Evolutionary conservation across 2,797 vertebrate species (phyloP), one percentile per base, ranked within the genome.

Genomic region (Leuciscus waleckii): DNA sequence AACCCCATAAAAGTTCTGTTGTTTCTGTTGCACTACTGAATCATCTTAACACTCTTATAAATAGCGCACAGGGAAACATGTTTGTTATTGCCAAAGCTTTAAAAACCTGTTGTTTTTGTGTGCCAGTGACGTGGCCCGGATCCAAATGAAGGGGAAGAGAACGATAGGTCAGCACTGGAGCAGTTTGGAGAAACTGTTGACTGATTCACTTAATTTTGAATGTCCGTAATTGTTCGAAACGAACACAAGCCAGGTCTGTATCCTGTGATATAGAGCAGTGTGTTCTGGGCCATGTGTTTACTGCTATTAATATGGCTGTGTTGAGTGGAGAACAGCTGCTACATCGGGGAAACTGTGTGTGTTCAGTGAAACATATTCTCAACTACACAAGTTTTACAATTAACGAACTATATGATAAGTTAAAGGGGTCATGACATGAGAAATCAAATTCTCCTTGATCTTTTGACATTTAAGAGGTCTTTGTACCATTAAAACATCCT

Each of bases 171-270:
- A 87, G 73, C 76, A 49, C 87, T 54, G 49, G 37, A 83, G 81
- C 89, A 87, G 68, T 87, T 85, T 89, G 87, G 88, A 91, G 88
- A 81, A 85, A 85, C 85, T 70, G 61, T 68, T 87, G 89, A 90
- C 83, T 78, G 88, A 91, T 85, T 71, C 75, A 87, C 83, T 87
- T 88, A 67, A 89, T 82, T 89, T 63, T 93, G 88, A 91, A 92
- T 87, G 89, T 88, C 85, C 85, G 88, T 90, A 88, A 92, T 91
- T 91, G 91, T 92, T 92, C 87, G 82, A 86, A 86, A 82, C 81
- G 84, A 87, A 90, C 88, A 87, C 81, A 87, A 89, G 86, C 67
- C 82, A 29, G 0, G 76, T 81, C 91, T 89, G 85, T 88, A 90
- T 92, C 90, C 90, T 90, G 90, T 73, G n/a, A 73, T 79, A 81